Conservation (phyloP, 2,797 vertebrate genomes). For the Pogonophryne albipinna region DNA sequence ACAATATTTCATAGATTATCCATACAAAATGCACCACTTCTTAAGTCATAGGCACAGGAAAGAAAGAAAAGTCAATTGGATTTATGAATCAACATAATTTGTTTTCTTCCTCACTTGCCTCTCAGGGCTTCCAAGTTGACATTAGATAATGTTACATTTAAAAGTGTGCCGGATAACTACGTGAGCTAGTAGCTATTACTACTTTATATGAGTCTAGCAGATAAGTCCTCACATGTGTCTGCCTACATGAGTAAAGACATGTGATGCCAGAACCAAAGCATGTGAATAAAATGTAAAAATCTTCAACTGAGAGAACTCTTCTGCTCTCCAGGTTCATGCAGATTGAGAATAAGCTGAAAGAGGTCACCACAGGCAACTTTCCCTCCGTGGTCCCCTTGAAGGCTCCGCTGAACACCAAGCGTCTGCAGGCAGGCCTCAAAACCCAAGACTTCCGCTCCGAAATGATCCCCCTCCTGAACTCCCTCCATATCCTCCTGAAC, state of each 20-base stretch:
- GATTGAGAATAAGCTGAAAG: constrained; percentile 71
- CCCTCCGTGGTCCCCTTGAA: constrained; percentile 48
- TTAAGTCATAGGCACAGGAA: no score
- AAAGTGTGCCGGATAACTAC: not conserved
- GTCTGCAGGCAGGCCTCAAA: constrained; percentile 68
- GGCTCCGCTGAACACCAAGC: constrained; percentile 60
- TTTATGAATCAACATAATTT: no score
- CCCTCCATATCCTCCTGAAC: constrained; percentile 75
- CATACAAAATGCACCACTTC: no score
- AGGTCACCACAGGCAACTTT: constrained; percentile 40
- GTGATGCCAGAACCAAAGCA: not conserved
- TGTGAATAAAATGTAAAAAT: not conserved
- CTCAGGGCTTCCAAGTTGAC: not conserved
- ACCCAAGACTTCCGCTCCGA: constrained; percentile 76
- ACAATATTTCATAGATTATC: no score
- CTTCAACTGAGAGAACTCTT: constrained; percentile 5
- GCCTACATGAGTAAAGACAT: not conserved
- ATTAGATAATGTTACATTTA: not conserved
- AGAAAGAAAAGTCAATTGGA: no score
- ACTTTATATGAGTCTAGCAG: not conserved
- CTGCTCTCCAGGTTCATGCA: constrained; percentile 65
- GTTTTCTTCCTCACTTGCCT: no score
- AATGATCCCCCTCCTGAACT: constrained; percentile 73
- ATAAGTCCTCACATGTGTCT: not conserved
- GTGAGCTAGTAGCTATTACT: not conserved